A percentile compares a stretch with the other conserved stretches of the same genome.
These are phyloP conservation scores for Chironomus riparius DNA, from an alignment of 2,888 invertebrate genomes.

Conservation along the genomic window DNA sequence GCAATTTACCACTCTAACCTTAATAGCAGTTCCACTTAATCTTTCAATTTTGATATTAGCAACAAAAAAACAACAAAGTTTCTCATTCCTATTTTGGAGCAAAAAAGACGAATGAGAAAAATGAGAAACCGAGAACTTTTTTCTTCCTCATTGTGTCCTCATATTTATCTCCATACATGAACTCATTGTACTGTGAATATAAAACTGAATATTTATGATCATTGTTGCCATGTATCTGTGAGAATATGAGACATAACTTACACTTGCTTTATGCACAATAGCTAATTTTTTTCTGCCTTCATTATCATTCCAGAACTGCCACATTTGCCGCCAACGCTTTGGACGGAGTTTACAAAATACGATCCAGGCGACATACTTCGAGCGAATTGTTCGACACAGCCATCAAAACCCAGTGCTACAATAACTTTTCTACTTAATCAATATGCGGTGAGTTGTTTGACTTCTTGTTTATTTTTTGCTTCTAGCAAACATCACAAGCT, in stretches of 20 bases:
- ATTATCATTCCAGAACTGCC: constrained; percentile 39
- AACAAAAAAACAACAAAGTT: too few relatives aligned
- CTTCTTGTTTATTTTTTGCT: not conserved
- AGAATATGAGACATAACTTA: too few relatives aligned
- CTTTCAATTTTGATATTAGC: too few relatives aligned
- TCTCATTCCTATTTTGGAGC: too few relatives aligned
- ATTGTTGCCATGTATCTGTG: not conserved
- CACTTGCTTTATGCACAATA: too few relatives aligned
- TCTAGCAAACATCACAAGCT: not conserved
- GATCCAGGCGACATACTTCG: constrained; percentile 59
- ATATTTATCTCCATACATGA: not conserved
- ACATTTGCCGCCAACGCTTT: constrained; percentile 53
- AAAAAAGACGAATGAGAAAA: too few relatives aligned
- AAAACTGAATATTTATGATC: not conserved
- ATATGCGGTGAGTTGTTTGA: constrained; percentile 50
- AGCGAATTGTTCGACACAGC: constrained; percentile 64
- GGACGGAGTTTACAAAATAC: constrained; percentile 58
- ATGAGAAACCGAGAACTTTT: not conserved
- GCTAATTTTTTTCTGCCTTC: not conserved
- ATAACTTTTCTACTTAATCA: constrained; percentile 63
- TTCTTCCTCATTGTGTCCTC: not conserved
- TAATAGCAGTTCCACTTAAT: too few relatives aligned
- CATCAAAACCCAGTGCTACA: constrained; percentile 57
- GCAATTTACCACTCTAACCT: not conserved
- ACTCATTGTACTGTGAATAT: not conserved